A percentile compares a stretch with the other conserved stretches of the same genome.
Conservation (phyloP, 2,888 invertebrate species). For the Mimas tiliae region DNA sequence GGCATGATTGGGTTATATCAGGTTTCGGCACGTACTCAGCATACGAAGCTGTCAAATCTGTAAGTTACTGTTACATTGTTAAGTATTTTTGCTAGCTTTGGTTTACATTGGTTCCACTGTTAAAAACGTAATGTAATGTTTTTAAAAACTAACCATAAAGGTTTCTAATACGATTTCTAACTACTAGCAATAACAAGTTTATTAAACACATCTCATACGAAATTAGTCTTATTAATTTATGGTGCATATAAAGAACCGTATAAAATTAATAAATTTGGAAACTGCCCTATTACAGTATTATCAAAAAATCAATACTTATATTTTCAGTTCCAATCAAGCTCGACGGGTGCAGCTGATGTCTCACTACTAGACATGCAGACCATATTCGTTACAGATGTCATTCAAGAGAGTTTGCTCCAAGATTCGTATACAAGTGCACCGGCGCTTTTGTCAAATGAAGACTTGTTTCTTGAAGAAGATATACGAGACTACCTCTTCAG, state of each 20-base stretch:
- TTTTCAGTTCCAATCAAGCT: conserved; percentile 55
- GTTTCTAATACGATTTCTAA: too few relatives aligned
- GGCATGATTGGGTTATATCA: conserved; percentile 85
- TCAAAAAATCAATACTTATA: background rate
- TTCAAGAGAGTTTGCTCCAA: conserved; percentile 67
- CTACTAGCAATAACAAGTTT: too few relatives aligned
- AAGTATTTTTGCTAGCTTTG: too few relatives aligned
- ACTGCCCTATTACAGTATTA: background rate
- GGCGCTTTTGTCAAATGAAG: conserved; percentile 47
- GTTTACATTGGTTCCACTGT: too few relatives aligned
- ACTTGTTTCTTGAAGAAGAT: conserved; percentile 53
- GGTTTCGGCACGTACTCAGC: conserved; percentile 86
- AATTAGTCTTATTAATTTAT: too few relatives aligned
- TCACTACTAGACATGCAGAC: conserved; percentile 64
- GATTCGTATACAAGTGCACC: conserved; percentile 55
- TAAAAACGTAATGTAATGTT: too few relatives aligned
- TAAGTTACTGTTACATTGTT: conserved; percentile 47
- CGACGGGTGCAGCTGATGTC: conserved; percentile 40
- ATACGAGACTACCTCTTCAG: conserved; percentile 60
- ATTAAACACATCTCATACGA: too few relatives aligned
- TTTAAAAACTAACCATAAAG: too few relatives aligned
- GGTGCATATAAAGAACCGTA: background rate
- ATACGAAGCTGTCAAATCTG: conserved; percentile 66
- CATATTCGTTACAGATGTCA: conserved; percentile 67
- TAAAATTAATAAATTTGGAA: too few relatives aligned